Evolutionary conservation across 2,797 vertebrate species (phyloP).

Genomic region (Pangasius macronema): DNA sequence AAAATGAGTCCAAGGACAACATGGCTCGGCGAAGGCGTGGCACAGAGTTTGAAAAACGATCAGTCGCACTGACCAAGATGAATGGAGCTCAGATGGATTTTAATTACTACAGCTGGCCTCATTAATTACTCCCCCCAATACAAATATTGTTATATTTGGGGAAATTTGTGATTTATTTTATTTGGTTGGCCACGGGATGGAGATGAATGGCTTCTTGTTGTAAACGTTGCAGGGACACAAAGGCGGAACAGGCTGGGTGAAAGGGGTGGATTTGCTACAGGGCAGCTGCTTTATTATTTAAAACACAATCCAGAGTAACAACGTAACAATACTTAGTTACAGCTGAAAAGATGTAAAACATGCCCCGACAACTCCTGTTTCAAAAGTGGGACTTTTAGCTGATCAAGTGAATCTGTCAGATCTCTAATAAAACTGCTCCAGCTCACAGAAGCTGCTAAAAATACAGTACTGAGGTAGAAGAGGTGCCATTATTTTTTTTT

Average conservation of each 20-base stretch:
- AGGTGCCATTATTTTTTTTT: not conserved
- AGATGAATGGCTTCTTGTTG: slow-evolving; percentile 96
- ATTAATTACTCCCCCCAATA: slow-evolving; percentile 93
- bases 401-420: slow-evolving; percentile 38
- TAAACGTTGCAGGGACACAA: slow-evolving; percentile 79
- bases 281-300: slow-evolving; percentile 81
- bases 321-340: slow-evolving; percentile 54
- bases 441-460: not conserved
- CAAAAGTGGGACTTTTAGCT: slow-evolving; percentile 43
- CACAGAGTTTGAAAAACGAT: slow-evolving; percentile 79
- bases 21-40: slow-evolving; percentile 80
- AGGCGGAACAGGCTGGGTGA: slow-evolving; percentile 60
- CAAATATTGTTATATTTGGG: slow-evolving; percentile 99
- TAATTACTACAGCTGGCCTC: slow-evolving; percentile 99
- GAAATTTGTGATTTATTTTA: slow-evolving; percentile 99
- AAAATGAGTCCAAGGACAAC: slow-evolving; percentile 84
- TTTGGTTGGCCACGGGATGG: slow-evolving; percentile 92
- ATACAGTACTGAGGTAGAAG: not conserved
- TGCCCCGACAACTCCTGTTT: slow-evolving; percentile 47
- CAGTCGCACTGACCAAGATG: slow-evolving; percentile 92
- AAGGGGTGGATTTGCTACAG: slow-evolving; percentile 64
- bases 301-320: slow-evolving; percentile 78
- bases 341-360: slow-evolving; percentile 60
- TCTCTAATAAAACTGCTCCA: not conserved
- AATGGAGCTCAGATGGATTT: slow-evolving; percentile 99